Evolutionary conservation across 23 tunicate species (phyloP).

Genomic region (Styela plicata): DNA sequence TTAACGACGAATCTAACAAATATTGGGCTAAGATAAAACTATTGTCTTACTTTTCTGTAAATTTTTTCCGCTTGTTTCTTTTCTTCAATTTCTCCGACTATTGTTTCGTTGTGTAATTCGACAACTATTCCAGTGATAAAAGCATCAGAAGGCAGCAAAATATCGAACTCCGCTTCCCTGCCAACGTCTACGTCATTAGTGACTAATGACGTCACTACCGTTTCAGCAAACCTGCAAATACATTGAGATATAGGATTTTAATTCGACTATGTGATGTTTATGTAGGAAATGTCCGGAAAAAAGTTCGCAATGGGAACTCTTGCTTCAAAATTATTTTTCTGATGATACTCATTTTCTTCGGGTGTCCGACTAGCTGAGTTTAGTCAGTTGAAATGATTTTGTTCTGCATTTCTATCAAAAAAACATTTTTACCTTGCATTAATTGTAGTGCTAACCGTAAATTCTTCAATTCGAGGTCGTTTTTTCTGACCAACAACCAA

Average conservation of each 20-base stretch:
- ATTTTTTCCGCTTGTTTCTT: slow-evolving; percentile 28
- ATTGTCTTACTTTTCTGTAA: slow-evolving; percentile 7
- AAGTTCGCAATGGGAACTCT: too few relatives aligned
- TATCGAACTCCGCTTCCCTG: slow-evolving; percentile 37
- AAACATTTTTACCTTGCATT: slow-evolving; percentile 25
- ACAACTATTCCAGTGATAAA: slow-evolving; percentile 31
- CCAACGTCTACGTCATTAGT: too few relatives aligned
- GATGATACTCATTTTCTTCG: too few relatives aligned
- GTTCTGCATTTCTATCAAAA: too few relatives aligned
- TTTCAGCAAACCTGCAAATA: too few relatives aligned
- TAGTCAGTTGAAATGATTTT: neutral
- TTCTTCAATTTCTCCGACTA: slow-evolving; percentile 32
- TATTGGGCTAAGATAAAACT: neutral
- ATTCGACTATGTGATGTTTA: too few relatives aligned
- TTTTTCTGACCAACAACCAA: slow-evolving; percentile 39
- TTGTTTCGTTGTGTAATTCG: slow-evolving; percentile 25
- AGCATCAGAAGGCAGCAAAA: slow-evolving; percentile 33
- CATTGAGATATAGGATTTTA: too few relatives aligned
- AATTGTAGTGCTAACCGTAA: slow-evolving; percentile 21
- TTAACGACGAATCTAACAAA: neutral
- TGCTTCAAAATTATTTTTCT: too few relatives aligned
- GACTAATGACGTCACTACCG: too few relatives aligned
- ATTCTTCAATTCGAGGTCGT: slow-evolving; percentile 26
- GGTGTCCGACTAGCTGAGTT: slow-evolving; percentile 33
- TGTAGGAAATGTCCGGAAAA: too few relatives aligned